Percentiles rank a stretch among this genome's conserved stretches.
phyloP scores from a whole-genome alignment of 1,140 invertebrate genomes.

The Zaprionus lachaisei region DNA sequence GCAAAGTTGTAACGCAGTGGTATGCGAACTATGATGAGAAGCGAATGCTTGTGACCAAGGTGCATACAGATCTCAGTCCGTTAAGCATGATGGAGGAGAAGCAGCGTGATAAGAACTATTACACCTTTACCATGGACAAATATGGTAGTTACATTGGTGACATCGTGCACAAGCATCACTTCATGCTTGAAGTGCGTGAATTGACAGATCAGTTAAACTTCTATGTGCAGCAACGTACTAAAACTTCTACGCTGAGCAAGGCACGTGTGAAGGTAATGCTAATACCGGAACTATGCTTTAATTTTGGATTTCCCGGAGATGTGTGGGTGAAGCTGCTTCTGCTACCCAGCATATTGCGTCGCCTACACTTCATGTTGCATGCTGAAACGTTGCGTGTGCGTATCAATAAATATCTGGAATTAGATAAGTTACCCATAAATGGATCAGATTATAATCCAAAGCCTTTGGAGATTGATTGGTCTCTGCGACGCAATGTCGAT shows the following conservation, averaged over 20 bases:
- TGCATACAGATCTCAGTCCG: slow-evolving; percentile 92
- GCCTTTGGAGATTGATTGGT: slow-evolving; percentile 64
- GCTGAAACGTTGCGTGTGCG: slow-evolving; percentile 67
- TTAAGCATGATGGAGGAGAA: slow-evolving; percentile 91
- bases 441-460: slow-evolving; percentile 55
- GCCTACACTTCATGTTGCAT: slow-evolving; percentile 69
- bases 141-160: slow-evolving; percentile 87
- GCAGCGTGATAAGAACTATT: slow-evolving; percentile 88
- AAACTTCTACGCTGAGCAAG: slow-evolving; percentile 44
- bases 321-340: slow-evolving; percentile 96
- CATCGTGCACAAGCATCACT: slow-evolving; percentile 90
- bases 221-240: slow-evolving; percentile 74
- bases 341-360: slow-evolving; percentile 94
- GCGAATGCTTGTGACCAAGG: slow-evolving; percentile 93
- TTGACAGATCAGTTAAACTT: slow-evolving; percentile 91
- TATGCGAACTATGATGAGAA: slow-evolving; percentile 89
- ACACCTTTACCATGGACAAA: slow-evolving; percentile 92
- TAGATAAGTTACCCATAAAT: slow-evolving; percentile 46
- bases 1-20: slow-evolving; percentile 94
- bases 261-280: slow-evolving; percentile 85
- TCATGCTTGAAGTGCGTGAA: slow-evolving; percentile 95
- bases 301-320: slow-evolving; percentile 93
- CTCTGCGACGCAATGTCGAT: slow-evolving; percentile 68
- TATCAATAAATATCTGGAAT: slow-evolving; percentile 63
- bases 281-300: slow-evolving; percentile 95